Evolutionary conservation across 2,113 vertebrate species (phyloP), one percentile per base, ranked within the genome.

Genomic region (Sus scrofa): DNA sequence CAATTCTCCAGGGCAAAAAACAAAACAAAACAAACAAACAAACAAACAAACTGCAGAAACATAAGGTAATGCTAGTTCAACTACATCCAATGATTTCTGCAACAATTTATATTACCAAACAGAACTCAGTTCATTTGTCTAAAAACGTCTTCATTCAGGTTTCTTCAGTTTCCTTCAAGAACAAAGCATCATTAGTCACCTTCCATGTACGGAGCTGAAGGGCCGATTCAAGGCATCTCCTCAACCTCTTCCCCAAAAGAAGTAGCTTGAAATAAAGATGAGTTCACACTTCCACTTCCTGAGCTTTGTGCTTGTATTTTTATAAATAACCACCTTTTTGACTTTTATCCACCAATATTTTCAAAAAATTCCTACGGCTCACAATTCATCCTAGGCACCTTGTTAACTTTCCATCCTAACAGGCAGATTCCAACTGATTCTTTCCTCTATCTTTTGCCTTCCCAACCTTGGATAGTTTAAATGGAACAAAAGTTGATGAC

Each of bases 71-170:
- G 62, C 54, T 86, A 73, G 52, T 92, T 93, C 62, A 70, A 82
- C 26, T 93, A 90, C 15, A 75, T 22, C 56, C 67, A 84, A 68
- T 26, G 39, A 92, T 83, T 87, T 94, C 92, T 70, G n/a, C 68
- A 89, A 77, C 16, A 79, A 52, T 95, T 92, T 86, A 34, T 77
- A 26, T 96, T 74, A 93, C 24, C 79, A 82, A 89, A 77, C 34
- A 82, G 32, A 97, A 86, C 37, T 92, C 9, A n/a, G 73, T 92
- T 86, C n/a, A 78, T 89, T 50, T 78, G 58, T 94, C 50, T 92
- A 83, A 96, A 92, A 82, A 71, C 27, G 52, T 81, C 74, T 90
- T 96, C 54, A 83, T 89, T 96, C 78, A 74, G 7, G 32, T 88
- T 82, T 26, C 68, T 87, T 88, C 62, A 91, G 56, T 89, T 86